A percentile compares a stretch with the other conserved stretches of the same genome.
These are phyloP conservation scores for Dicyrtomina minuta DNA, from an alignment of 2,888 invertebrate genomes.

Conservation along the genomic window DNA sequence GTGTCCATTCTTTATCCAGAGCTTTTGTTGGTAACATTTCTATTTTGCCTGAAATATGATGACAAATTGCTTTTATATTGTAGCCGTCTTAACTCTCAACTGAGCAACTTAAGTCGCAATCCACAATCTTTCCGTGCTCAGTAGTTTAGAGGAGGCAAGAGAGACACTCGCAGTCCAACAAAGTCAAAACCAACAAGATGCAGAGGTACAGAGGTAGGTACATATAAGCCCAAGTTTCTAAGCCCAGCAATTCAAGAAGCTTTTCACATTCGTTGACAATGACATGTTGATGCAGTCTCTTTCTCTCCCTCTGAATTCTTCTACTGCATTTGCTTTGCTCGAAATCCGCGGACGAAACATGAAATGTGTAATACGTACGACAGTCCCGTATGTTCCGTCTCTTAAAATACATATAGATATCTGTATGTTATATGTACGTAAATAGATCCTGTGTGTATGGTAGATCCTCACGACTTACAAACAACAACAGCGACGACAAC, in stretches of 20 bases:
- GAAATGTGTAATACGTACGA: too few relatives aligned
- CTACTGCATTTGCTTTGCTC: too few relatives aligned
- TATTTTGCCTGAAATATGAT: slow-evolving; percentile 28
- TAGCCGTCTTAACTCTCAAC: neutral
- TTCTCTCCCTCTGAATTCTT: neutral
- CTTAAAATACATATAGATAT: too few relatives aligned
- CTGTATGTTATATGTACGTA: too few relatives aligned
- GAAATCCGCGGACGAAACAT: too few relatives aligned
- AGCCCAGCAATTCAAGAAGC: slow-evolving; percentile 25
- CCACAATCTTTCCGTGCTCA: slow-evolving; percentile 6
- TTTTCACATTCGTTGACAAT: slow-evolving; percentile 23
- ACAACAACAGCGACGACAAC: too few relatives aligned
- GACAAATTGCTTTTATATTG: slow-evolving; percentile 23
- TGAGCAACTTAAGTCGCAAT: slow-evolving; percentile 5
- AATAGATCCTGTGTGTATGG: too few relatives aligned
- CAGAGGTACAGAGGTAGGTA: neutral
- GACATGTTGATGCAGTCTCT: slow-evolving; percentile 27
- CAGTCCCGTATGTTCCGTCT: too few relatives aligned
- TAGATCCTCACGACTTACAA: too few relatives aligned
- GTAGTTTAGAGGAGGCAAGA: neutral
- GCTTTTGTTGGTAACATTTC: slow-evolving; percentile 28
- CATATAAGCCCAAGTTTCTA: slow-evolving; percentile 6
- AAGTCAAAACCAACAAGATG: too few relatives aligned
- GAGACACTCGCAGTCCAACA: neutral
- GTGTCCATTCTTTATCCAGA: slow-evolving; percentile 18